Evolutionary conservation across 2,888 invertebrate species (phyloP).

Genomic region (Silvanus unidentatus): DNA sequence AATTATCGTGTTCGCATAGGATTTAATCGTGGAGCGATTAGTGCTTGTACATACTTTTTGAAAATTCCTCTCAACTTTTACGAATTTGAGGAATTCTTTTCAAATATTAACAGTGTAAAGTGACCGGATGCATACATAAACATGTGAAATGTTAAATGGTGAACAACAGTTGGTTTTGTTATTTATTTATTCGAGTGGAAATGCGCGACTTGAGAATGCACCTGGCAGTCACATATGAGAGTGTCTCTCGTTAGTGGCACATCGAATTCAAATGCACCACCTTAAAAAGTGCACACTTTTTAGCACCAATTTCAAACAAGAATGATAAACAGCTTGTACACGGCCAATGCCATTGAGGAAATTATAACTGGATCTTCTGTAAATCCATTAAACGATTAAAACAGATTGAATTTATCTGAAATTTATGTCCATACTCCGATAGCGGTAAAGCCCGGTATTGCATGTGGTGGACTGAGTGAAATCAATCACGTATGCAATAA

Average conservation of each 20-base stretch:
- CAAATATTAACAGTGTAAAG: neutral
- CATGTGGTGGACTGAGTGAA: constrained; percentile 27
- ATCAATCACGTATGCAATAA: constrained; percentile 45
- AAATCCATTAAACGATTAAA: constrained; percentile 38
- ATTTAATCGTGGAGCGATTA: constrained; percentile 21
- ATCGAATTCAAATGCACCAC: constrained; percentile 22
- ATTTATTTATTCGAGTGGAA: constrained; percentile 33
- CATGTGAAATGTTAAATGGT: neutral
- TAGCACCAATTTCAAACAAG: too few species aligned
- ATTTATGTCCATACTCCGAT: constrained; percentile 35
- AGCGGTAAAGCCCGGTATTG: constrained; percentile 34
- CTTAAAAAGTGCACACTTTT: too few species aligned
- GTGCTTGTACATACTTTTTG: too few species aligned
- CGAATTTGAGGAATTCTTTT: constrained; percentile 6
- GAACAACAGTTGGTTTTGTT: neutral
- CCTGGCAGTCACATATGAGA: constrained; percentile 35
- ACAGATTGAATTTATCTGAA: constrained; percentile 34
- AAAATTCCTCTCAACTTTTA: constrained; percentile 5
- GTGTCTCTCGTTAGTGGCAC: constrained; percentile 36
- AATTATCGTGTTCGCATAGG: constrained; percentile 23
- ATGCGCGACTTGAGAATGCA: constrained; percentile 35
- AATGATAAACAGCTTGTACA: too few species aligned
- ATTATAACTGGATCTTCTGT: too few species aligned
- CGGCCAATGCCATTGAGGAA: too few species aligned
- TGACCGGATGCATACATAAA: neutral